Percentiles rank a stretch among this genome's conserved stretches.
Conservation (phyloP, 2,888 invertebrate species). For the Epinotia bilunana region DNA sequence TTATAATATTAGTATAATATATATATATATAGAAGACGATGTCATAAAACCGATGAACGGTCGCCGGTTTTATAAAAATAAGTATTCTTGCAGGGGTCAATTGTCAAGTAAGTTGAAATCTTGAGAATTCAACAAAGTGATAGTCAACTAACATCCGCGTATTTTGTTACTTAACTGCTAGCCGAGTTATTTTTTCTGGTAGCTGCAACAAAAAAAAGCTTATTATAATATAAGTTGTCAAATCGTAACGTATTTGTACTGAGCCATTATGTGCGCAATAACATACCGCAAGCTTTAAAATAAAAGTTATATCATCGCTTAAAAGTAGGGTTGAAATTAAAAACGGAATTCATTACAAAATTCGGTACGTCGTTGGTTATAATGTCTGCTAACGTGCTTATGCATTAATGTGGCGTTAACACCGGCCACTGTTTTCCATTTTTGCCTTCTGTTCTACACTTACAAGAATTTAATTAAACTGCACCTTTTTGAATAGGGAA, state of each 20-base stretch:
- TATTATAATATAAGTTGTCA: neutral
- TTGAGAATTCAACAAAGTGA: too few relatives aligned
- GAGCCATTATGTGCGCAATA: neutral
- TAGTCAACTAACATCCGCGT: too few relatives aligned
- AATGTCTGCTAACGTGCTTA: slow-evolving; percentile 69
- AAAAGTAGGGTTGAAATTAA: slow-evolving; percentile 65
- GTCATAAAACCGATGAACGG: too few relatives aligned
- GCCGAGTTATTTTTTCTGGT: neutral
- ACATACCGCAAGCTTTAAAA: slow-evolving; percentile 23
- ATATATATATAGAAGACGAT: too few relatives aligned
- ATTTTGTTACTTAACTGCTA: neutral
- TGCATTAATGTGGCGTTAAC: slow-evolving; percentile 70
- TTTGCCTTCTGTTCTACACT: slow-evolving; percentile 35
- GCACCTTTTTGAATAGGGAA: neutral
- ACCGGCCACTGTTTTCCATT: slow-evolving; percentile 51
- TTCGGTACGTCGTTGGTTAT: slow-evolving; percentile 67
- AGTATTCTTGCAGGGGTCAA: too few relatives aligned
- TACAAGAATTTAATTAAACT: slow-evolving; percentile 22
- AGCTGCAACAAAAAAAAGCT: slow-evolving; percentile 34
- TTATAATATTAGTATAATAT: too few relatives aligned
- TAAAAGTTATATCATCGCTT: slow-evolving; percentile 23
- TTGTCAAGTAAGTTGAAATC: too few relatives aligned
- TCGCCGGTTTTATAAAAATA: too few relatives aligned
- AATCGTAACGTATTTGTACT: neutral
- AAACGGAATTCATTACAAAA: slow-evolving; percentile 72